phyloP scores from a whole-genome alignment of 2,113 vertebrate species.

The Mustela nigripes region DNA sequence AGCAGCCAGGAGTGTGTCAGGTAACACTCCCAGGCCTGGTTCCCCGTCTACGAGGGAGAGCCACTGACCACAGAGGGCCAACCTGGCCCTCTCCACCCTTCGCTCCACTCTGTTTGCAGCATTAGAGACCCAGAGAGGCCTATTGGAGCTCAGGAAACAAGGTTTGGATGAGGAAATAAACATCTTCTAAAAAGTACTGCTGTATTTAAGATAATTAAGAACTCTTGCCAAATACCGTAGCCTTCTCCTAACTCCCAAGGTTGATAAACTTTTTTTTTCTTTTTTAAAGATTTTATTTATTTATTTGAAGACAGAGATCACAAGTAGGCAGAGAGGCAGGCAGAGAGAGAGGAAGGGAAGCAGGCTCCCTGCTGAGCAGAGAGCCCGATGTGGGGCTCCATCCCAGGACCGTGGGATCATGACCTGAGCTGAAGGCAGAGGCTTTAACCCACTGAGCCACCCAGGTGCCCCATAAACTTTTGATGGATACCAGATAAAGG shows the following conservation, averaged over 20 bases:
- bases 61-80: neutral
- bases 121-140: neutral
- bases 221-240: neutral
- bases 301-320: no score
- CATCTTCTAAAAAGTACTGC: neutral
- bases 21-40: neutral
- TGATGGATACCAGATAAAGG: neutral
- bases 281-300: no score
- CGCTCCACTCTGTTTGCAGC: neutral
- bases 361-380: no score
- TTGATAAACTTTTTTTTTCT: neutral
- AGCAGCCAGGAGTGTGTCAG: neutral
- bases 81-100: neutral
- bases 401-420: no score
- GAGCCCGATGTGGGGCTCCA: no score
- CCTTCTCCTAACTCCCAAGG: neutral
- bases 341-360: no score
- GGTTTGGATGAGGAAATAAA: neutral
- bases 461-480: neutral
- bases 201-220: conserved; percentile 14
- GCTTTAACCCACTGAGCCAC: no score
- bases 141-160: accelerated
- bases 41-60: neutral
- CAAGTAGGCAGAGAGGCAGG: no score
- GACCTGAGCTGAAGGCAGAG: no score